Conservation (phyloP, 2,888 invertebrate species). For the Drosophila demipolita region DNA sequence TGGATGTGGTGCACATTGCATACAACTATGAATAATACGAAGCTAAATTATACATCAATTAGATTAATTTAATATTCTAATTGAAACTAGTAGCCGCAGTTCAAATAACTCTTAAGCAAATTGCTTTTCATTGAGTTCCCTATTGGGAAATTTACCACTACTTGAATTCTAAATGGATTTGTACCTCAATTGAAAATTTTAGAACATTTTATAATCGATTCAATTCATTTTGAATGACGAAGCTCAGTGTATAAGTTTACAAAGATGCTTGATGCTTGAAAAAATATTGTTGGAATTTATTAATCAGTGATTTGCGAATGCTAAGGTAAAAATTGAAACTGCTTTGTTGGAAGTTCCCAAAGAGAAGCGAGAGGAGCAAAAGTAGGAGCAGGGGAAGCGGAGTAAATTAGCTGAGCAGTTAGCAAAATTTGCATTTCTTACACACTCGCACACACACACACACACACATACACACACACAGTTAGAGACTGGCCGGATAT, state of each 20-base stretch:
- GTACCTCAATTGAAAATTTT: neutral
- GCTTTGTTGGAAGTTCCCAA: neutral
- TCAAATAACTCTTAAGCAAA: neutral
- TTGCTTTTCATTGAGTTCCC: neutral
- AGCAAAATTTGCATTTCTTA: slow-evolving; percentile 15
- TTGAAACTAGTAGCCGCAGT: neutral
- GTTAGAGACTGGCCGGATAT: slow-evolving; percentile 55
- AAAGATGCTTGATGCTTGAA: neutral
- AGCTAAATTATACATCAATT: neutral
- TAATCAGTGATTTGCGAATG: neutral
- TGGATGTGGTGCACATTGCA: neutral
- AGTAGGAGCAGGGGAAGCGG: neutral
- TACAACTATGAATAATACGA: neutral
- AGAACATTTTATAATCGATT: neutral
- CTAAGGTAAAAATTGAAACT: neutral
- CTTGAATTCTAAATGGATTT: neutral
- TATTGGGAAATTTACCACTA: neutral
- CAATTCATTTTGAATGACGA: neutral
- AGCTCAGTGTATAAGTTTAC: neutral
- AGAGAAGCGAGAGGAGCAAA: neutral
- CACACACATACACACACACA: neutral
- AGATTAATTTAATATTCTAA: neutral
- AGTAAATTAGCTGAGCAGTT: slow-evolving; percentile 2
- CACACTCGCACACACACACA: neutral
- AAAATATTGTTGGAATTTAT: neutral